phyloP scores from a whole-genome alignment of 2,113 vertebrate species.

The Falco punctatus region DNA sequence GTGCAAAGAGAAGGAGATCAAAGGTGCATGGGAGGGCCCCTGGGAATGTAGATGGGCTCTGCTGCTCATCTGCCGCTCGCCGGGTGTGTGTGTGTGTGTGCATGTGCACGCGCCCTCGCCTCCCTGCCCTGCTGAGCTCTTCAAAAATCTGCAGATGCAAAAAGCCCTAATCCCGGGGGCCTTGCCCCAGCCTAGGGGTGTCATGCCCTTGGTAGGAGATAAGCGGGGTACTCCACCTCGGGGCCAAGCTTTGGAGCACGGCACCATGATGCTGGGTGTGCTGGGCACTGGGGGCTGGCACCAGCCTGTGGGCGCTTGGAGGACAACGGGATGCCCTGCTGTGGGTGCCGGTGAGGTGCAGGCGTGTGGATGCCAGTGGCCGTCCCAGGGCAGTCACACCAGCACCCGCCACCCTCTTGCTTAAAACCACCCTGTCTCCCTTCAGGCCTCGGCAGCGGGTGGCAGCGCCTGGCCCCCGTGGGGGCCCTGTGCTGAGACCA shows the following conservation, averaged over 20 bases:
- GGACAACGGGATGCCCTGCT: neutral
- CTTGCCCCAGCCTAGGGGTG: neutral
- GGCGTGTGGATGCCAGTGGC: rapidly evolving
- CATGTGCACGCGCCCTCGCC: rapidly evolving
- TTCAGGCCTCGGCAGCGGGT: neutral
- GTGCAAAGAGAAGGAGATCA: neutral
- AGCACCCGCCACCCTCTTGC: neutral
- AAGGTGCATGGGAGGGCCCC: neutral
- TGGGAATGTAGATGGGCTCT: neutral
- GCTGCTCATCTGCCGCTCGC: neutral
- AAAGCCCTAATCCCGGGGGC: neutral
- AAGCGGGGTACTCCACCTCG: rapidly evolving
- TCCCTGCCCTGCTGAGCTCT: neutral
- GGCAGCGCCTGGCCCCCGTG: rapidly evolving
- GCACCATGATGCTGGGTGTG: rapidly evolving
- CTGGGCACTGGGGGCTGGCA: neutral
- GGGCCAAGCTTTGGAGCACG: rapidly evolving
- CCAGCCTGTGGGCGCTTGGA: rapidly evolving
- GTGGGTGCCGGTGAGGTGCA: rapidly evolving
- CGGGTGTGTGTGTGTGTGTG: no score
- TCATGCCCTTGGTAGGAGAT: neutral
- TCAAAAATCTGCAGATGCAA: neutral
- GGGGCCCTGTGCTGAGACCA: neutral
- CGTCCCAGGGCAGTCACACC: neutral
- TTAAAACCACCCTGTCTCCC: neutral